Percentiles rank a stretch among this genome's conserved stretches.
Evolutionary conservation across 2,888 invertebrate genomes (phyloP).

Genomic region (Enoplolaimus lenunculus): DNA sequence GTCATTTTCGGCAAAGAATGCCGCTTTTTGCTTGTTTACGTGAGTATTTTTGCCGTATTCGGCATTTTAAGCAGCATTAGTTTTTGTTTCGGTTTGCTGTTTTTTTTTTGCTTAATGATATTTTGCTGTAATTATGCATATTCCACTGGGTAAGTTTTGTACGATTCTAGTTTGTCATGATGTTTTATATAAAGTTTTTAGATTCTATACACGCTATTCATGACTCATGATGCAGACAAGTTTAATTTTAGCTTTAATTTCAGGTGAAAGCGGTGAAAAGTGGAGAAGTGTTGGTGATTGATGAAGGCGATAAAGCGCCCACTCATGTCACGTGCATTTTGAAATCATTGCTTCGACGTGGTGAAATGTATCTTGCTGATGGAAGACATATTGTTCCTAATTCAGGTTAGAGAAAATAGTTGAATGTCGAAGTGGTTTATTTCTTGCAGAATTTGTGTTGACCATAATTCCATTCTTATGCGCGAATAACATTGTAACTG

Average conservation of each 20-base stretch:
- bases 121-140: too few species aligned
- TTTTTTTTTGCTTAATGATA: too few species aligned
- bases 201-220: not conserved
- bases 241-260: constrained; percentile 13
- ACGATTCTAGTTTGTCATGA: not conserved
- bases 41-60: too few species aligned
- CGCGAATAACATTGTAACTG: too few species aligned
- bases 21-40: too few species aligned
- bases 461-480: too few species aligned
- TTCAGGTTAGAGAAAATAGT: too few species aligned
- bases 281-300: constrained; percentile 79
- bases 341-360: constrained; percentile 83
- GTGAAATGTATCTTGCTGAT: constrained; percentile 86
- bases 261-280: constrained; percentile 59
- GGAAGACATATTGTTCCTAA: constrained; percentile 70
- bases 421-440: not conserved
- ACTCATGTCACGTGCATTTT: constrained; percentile 90
- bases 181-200: constrained; percentile 6
- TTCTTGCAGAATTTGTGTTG: too few species aligned
- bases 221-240: not conserved
- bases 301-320: constrained; percentile 94
- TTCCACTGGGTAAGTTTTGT: not conserved
- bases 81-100: too few species aligned
- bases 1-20: too few species aligned
- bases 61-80: too few species aligned